Base-by-base conservation (phyloP, 1,140 invertebrate genomes). In the Chlorops oryzae region DNA sequence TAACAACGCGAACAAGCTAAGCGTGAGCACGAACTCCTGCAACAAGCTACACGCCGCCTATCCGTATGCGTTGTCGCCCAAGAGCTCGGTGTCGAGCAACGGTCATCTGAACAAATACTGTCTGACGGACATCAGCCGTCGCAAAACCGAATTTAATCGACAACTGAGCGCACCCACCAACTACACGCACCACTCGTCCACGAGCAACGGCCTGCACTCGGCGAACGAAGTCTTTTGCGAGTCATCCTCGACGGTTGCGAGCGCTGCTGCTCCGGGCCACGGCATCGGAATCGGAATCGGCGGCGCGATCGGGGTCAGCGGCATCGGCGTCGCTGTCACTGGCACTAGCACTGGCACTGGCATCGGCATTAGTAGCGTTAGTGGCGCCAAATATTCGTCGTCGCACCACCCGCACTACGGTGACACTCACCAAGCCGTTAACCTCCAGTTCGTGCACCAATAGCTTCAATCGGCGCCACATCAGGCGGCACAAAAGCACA, bases 91-190 rank as follows among this genome's bases (percentile, higher is more conserved):
- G 25, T 67, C 64, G 41, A 70, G 67, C 59, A 70, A 68, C 62
- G 66, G 66, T 4, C 67, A 70, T 48, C 52, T 70, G 44, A 70
- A 70, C 51, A 70, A 70, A 46, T 61, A 68, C 55, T 68, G 67
- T 55, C 57, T 70, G 22, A 70, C 67, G 28, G 67, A 70, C 54
- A 47, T 70, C 23, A 70, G 59, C 23, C 63, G 64, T n/a, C 67
- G 67, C 52, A 72, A 72, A 57, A 63, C 65, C 47, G 68, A 70
- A 38, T 71, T 71, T 51, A 71, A 71, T 65, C 68, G 68, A 45
- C 68, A 71, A 59, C 57, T 71, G 21, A 71, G 68, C 50, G 68
- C 68, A 0, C 68, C 68, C 23, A 69, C 62, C 23, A 63, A 70
- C 47, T 70, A 62, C 35, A 67, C 64, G 9, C 60, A 60, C 32